Evolutionary conservation across 1,140 invertebrate species (phyloP), one percentile per base, ranked within the genome.

Genomic region (Lepidurus couesii): DNA sequence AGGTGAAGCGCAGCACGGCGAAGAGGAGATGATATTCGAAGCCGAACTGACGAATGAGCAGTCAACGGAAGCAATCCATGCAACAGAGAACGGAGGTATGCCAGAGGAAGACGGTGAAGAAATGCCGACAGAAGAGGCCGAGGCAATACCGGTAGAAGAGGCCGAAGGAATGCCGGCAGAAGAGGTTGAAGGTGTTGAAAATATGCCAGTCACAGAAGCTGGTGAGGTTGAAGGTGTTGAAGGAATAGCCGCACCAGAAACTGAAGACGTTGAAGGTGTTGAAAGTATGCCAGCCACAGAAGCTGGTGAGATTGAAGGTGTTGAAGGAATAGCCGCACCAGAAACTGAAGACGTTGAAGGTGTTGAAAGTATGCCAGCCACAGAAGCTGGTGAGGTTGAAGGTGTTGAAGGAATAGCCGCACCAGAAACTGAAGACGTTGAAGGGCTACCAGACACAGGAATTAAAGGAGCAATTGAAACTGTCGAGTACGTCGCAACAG

Each of bases 11-110:
- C 53, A 65, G 53, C 16, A 65, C 53, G 53, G 16, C 21, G 53
- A 65, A 65, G 53, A 65, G 21, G 53, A 21, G 13, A 65, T 65
- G 53, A 65, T 65, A 7, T 65, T 65, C 53, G 53, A 65, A 65
- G 53, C 16, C 53, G 53, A 65, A 21, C 13, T 65, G 53, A 13
- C 16, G 6, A 13, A 65, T 16, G 53, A 65, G 21, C 53, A 65
- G 53, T n/a, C 53, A 16, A 65, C n/a, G n/a, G 53, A 65, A 65
- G 53, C 16, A 65, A 21, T 65, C 16, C 53, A 65, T n/a, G 53
- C 53, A 1, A 65, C 53, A 11, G 53, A 65, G 21, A 21, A 13
- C 4, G 53, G 13, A 21, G 53, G 3, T 21, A 65, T 65, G 53
- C 53, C 53, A 65, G 21, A 13, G 21, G 53, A 65, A 47, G 45